Conservation (phyloP, 2,797 vertebrate genomes). For the Adrianichthys oophorus region DNA sequence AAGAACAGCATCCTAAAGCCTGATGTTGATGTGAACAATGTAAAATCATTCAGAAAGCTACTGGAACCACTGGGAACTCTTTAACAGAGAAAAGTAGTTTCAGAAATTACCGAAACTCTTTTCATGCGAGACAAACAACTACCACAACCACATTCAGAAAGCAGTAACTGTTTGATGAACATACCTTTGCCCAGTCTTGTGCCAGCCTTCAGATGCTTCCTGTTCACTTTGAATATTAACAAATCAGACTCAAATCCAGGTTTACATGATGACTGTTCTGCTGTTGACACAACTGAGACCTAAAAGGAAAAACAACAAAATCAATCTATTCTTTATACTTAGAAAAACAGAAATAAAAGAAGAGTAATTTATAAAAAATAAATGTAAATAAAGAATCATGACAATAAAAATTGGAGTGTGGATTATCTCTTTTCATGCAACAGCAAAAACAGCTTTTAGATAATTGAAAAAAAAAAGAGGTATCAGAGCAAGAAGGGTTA, state of each 20-base stretch:
- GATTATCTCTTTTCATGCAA: no score
- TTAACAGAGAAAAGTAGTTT: background rate
- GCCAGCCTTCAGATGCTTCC: conserved; percentile 26
- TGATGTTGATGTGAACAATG: no score
- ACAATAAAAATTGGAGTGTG: no score
- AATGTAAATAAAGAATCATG: background rate
- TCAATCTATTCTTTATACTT: background rate
- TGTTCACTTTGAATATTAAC: conserved; percentile 58
- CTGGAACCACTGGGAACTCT: background rate
- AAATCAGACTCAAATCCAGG: conserved; percentile 63
- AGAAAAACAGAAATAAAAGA: no score
- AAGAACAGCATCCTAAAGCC: background rate
- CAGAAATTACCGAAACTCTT: no score
- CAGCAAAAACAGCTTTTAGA: no score
- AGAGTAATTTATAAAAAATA: background rate
- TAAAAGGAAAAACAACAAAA: conserved; percentile 17
- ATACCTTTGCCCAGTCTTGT: conserved; percentile 72
- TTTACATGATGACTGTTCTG: conserved; percentile 55
- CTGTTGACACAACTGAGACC: conserved; percentile 30
- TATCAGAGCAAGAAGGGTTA: no score
- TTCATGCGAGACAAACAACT: background rate
- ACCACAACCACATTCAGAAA: background rate
- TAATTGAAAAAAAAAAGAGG: no score
- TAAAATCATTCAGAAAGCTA: background rate
- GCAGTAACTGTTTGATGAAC: background rate